Base-by-base conservation (phyloP, 2,797 vertebrate species). In the Eospalax fontanierii region DNA sequence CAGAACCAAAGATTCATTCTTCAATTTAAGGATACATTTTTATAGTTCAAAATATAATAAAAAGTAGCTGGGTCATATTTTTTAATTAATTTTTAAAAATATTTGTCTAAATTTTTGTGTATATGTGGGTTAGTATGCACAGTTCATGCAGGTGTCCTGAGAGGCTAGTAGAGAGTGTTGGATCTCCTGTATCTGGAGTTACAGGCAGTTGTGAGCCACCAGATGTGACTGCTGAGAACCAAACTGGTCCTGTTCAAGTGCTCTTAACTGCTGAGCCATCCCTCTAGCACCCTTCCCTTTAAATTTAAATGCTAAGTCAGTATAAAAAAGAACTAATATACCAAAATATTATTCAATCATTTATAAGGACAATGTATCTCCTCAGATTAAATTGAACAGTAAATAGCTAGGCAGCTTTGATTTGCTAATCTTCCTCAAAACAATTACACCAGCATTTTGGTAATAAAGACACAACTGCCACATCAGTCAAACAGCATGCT, bases 371-470 rank as follows among this genome's bases (percentile, higher is more conserved):
- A 95, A 89, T 89, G 3, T 26, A 93, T 40, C 81, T 82, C 57
- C n/a, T 86, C 33, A 33, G n/a, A 68, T 87, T 90, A 95, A 91
- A 85, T 38, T 93, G 57, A 96, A 92, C 8, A 92, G 76, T 59
- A 95, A 89, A 93, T 66, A 95, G 46, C 43, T 66, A 78, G n/a
- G n/a, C 10, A 79, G 21, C 61, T 91, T 76, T 57, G 14, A 85
- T 86, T 66, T 91, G 43, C 35, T 66, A 59, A 90, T 80, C 28
- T 94, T 87, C 8, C 79, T 93, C 87, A 95, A 94, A 93, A 87
- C 15, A 93, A 83, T 70, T 68, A 73, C 46, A 83, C 15, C 90
- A 28, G 38, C 54, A 74, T 75, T 85, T 61, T 81, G 50, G n/a
- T 65, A 96, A 94, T 82, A 92, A 92, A 89, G 61, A 92, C 5